phyloP scores from a whole-genome alignment of 2,113 vertebrate genomes.

The Neomonachus schauinslandi region DNA sequence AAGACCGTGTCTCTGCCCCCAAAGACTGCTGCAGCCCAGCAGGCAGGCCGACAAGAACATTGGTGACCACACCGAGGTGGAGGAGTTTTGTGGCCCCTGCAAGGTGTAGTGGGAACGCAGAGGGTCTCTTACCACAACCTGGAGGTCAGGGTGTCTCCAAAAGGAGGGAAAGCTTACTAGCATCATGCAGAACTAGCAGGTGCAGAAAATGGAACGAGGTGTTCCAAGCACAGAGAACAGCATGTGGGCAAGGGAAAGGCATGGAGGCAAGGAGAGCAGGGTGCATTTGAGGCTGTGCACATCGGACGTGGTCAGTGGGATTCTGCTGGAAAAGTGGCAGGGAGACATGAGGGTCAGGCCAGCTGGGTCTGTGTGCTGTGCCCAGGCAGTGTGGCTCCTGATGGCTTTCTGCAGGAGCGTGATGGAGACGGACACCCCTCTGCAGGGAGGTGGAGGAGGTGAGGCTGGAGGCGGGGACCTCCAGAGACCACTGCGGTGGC shows the following conservation, averaged over 20 bases:
- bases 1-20: neutral
- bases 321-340: fast-evolving
- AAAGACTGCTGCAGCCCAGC: neutral
- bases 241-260: neutral
- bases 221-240: neutral
- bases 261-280: neutral
- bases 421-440: fast-evolving
- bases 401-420: too few relatives aligned
- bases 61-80: neutral
- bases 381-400: fast-evolving
- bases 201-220: neutral
- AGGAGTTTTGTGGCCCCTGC: neutral
- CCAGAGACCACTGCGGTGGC: fast-evolving
- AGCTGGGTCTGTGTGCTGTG: neutral
- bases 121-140: neutral
- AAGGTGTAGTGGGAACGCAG: neutral
- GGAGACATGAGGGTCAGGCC: neutral
- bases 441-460: fast-evolving
- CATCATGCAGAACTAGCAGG: neutral
- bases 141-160: neutral
- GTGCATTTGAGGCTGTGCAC: fast-evolving
- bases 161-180: neutral
- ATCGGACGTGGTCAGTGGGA: fast-evolving
- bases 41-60: neutral
- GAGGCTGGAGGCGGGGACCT: neutral